phyloP scores from a whole-genome alignment of 1,140 invertebrate genomes.

The Lepidostoma basale region DNA sequence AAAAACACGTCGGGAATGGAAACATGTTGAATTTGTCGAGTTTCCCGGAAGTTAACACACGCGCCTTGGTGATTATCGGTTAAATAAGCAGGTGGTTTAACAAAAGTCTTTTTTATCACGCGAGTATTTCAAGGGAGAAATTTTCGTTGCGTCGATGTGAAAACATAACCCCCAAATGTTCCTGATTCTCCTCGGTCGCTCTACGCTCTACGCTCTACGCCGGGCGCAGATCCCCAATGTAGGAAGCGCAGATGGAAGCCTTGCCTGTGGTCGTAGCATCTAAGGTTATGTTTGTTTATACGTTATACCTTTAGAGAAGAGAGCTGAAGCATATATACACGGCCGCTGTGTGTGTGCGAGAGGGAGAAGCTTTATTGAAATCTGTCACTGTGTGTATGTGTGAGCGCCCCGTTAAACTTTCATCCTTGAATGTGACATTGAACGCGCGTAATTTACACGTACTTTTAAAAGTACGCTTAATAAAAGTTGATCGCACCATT shows the following conservation, averaged over 20 bases:
- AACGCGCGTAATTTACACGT: slow-evolving; percentile 23
- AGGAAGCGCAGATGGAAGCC: slow-evolving; percentile 21
- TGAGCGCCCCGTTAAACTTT: slow-evolving; percentile 16
- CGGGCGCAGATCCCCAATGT: slow-evolving; percentile 25
- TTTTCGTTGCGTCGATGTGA: slow-evolving; percentile 13
- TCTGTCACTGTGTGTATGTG: slow-evolving; percentile 9
- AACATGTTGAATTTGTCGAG: background rate
- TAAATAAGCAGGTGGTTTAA: slow-evolving; percentile 13
- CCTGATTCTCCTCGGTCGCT: slow-evolving; percentile 17
- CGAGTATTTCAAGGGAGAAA: slow-evolving; percentile 1
- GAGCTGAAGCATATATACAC: background rate
- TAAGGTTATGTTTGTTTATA: slow-evolving; percentile 27
- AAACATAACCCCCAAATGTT: slow-evolving; percentile 39
- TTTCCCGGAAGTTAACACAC: background rate
- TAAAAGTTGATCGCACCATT: background rate
- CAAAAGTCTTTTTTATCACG: slow-evolving; percentile 6
- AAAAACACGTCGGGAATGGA: background rate
- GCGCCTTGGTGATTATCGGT: background rate
- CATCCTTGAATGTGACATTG: slow-evolving; percentile 40
- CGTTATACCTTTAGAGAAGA: background rate
- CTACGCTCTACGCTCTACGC: slow-evolving; percentile 38
- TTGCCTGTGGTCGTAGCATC: slow-evolving; percentile 18
- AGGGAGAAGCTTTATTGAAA: slow-evolving; percentile 23
- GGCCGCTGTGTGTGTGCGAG: background rate
- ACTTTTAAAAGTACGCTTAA: background rate